A percentile compares a stretch with the other conserved stretches of the same genome.
phyloP scores from a whole-genome alignment of 2,888 invertebrate species.

The Drosophila peninsularis region DNA sequence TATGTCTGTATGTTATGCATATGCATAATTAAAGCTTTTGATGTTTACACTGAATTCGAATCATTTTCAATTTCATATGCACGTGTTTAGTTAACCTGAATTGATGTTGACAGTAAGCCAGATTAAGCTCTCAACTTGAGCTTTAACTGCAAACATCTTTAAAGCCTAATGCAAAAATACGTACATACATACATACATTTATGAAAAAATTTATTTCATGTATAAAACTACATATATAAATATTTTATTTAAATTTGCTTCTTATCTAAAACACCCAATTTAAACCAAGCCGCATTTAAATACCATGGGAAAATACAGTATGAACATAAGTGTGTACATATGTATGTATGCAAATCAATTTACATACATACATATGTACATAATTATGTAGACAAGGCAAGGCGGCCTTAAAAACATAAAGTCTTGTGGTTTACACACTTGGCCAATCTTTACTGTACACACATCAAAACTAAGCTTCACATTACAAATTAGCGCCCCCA shows the following conservation, averaged over 20 bases:
- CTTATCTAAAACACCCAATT: background rate
- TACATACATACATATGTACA: constrained; percentile 1
- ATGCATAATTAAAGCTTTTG: background rate
- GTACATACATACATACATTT: too few species aligned
- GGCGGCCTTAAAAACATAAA: constrained; percentile 13
- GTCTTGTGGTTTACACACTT: constrained; percentile 30
- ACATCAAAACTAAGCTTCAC: constrained; percentile 54
- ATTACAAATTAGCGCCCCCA: constrained; percentile 77
- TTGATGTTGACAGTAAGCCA: constrained; percentile 5
- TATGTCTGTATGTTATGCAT: background rate
- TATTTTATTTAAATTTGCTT: too few species aligned
- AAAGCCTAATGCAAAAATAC: background rate
- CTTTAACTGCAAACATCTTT: background rate
- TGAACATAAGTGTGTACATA: background rate
- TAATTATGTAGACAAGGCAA: background rate
- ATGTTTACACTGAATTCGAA: constrained; percentile 1
- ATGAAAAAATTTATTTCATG: too few species aligned
- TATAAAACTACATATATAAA: too few species aligned
- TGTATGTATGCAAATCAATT: background rate
- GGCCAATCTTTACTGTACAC: constrained; percentile 48
- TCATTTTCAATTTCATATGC: constrained; percentile 1
- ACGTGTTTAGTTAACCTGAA: constrained; percentile 6
- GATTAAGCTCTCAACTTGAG: background rate
- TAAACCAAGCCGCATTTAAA: background rate
- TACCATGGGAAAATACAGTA: background rate